Evolutionary conservation across 92 coral and sea anemone genomes (phyloP), one percentile per base, ranked within the genome.

Genomic region (Phenganax stokvisi): DNA sequence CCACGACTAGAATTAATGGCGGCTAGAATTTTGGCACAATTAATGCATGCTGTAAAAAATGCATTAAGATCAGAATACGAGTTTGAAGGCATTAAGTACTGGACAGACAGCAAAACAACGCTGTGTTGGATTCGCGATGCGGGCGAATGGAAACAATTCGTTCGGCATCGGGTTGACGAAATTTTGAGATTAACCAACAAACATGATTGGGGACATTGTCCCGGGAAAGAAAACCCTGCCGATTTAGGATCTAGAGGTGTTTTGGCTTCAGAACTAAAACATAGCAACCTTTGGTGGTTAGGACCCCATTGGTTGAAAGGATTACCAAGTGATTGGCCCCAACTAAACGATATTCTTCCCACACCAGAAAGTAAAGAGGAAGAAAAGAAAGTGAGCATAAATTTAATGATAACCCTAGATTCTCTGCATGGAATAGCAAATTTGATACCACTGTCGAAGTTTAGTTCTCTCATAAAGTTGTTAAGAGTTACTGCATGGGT

Each of bases 351-450:
- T 25, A 64, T 51, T 77, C 61, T 72, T 7, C 11, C 80, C 55
- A 72, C 85, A 54, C 78, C 85, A 37, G 74, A 79, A 44, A 80
- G 85, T 54, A 56, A 17, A 6, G 87, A 80, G 17, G 85, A 87
- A 70, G 79, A 79, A 9, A 84, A 79, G 67, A 78, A 70, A 56
- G 9, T 56, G 60, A 56, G 60, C 15, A 15, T 56, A 9, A 56
- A 56, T 56, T 56, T 56, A 20, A 20, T 20, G 25, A 20, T 20
- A 20, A 20, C 25, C 25, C 25, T 20, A 20, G 25, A 20, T 20
- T 20, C 25, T 20, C 25, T 20, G 60, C 60, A 56, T 9, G 60
- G 60, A 15, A 56, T 56, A 56, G 60, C 60, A 56, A 20, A 20
- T 20, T 20, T 20, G 25, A 20, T 20, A 20, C 0, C 25, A 20